Base-by-base conservation (phyloP, 2,113 vertebrate species). In the Lophius piscatorius region DNA sequence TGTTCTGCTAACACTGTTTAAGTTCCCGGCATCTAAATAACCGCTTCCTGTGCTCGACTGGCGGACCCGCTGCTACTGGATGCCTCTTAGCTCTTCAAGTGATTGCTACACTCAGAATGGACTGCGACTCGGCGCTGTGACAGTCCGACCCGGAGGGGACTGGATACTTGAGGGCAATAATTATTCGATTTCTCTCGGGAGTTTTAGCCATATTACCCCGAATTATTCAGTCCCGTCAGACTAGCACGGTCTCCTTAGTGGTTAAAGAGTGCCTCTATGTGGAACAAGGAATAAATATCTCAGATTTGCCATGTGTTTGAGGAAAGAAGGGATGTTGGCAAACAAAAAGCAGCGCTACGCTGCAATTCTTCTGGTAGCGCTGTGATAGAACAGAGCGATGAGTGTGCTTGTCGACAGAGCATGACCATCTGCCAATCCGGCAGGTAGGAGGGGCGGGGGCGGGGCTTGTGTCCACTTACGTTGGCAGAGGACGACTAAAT, bases 1-100 rank as follows among this genome's bases (percentile, higher is more conserved):
- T 87, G 87, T 88, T 89, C 86, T 81, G 81, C 88, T 92, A 92
- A 93, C 90, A 93, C 90, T 93, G 92, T 90, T 91, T 76, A 84
- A 83, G 66, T 84, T 88, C 83, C 84, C 84, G 88, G 87, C 80
- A 63, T 83, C 78, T 87, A 67, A 74, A 88, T 78, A 78, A 80
- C 79, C 65, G 59, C 74, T 76, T 76, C 62, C 62, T 66, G 75
- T n/a, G 55, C 81, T 77, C 36, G 34, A 64, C 79, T 60, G 13
- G 63, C 22, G 7, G 73, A 74, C 67, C 74, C 48, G 5, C 68
- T 26, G 18, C 69, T 70, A 69, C 42, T 47, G 49, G 69, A 73
- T 21, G 69, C 71, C 82, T 87, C 85, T 31, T 55, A 67, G 61
- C 73, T 73, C 63, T 78, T 78, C 72, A 63, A 69, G 69, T 66